Evolutionary conservation across 2,888 invertebrate species (phyloP), one percentile per base, ranked within the genome.

Genomic region (Hypena proboscidalis): DNA sequence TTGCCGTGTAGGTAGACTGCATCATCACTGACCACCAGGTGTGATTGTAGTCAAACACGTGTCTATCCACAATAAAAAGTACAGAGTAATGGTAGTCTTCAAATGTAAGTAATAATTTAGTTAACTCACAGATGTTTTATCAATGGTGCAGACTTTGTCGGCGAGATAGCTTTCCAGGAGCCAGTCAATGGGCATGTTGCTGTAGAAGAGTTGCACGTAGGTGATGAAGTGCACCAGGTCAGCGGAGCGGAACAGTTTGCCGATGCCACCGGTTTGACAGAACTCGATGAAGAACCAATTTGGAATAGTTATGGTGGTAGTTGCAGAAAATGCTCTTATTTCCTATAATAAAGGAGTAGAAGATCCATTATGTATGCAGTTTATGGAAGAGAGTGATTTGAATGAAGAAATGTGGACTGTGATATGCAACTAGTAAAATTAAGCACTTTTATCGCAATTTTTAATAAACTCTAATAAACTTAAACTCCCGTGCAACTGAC

Each of bases 131-230:
- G 90, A 83, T 68, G 93, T 93, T 74, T 95, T 96, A 58, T 96
- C 95, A 54, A 95, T 93, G 1, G 94, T 95, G 85, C 99, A 99
- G n/a, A 95, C 95, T 83, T 96, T 96, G 2, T 97, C 97, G 43
- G 95, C 94, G 37, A 98, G 93, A 55, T 98, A 94, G 77, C 97
- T 95, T 68, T 98, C 97, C 6, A 99, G 86, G 3, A 99, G 91
- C 99, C 99, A 99, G 77, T 99, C 99, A 0, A 98, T 98, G 0
- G 99, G 99, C 87, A 98, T 98, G 73, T 98, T 97, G 73, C 95
- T 95, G 85, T 97, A 97, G 80, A 99, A 99, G 93, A 99, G 95
- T 77, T 99, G 94, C 68, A 99, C 96, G 83, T 98, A 99, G 58
- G 97, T 96, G 22, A 97, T 94, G 49, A 99, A 92, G 91, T 95